Percentiles rank a stretch among this genome's conserved stretches.
Conservation (phyloP, 2,888 invertebrate genomes). For the Therioaphis trifolii region DNA sequence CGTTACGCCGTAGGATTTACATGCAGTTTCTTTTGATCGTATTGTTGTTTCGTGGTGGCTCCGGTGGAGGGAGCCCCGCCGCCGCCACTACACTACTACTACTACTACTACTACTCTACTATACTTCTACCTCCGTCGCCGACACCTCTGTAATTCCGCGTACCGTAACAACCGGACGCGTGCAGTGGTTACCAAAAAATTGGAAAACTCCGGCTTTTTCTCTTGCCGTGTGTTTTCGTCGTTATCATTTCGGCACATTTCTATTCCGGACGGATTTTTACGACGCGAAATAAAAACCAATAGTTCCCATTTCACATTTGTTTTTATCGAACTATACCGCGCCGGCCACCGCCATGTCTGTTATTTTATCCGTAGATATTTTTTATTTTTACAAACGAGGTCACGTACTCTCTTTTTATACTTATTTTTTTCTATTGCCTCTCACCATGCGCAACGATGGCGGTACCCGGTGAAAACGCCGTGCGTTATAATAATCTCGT, state of each 20-base stretch:
- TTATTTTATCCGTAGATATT: not conserved
- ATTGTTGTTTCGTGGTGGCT: slow-evolving; percentile 31
- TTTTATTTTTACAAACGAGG: slow-evolving; percentile 49
- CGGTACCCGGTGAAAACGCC: slow-evolving; percentile 13
- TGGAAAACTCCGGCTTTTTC: not conserved
- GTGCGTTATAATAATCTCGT: not conserved
- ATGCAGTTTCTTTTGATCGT: slow-evolving; percentile 62
- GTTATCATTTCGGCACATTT: not conserved
- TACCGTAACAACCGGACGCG: slow-evolving; percentile 63
- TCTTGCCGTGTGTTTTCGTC: not conserved
- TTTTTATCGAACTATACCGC: slow-evolving; percentile 9
- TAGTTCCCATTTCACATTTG: not conserved
- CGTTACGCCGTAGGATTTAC: slow-evolving; percentile 62
- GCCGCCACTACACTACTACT: not conserved
- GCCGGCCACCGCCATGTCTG: not conserved
- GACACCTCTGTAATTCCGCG: slow-evolving; percentile 62
- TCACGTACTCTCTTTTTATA: slow-evolving; percentile 46
- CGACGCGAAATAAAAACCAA: not conserved
- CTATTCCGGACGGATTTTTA: not conserved
- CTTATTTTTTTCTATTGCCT: slow-evolving; percentile 10
- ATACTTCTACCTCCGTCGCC: not conserved
- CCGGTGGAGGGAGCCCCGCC: slow-evolving; percentile 25
- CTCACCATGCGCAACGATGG: not conserved
- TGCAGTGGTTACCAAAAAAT: slow-evolving; percentile 60
- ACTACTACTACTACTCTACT: too few relatives aligned